These are phyloP conservation scores for Steinernema hermaphroditum DNA, from an alignment of 2,888 invertebrate species.

Conservation along the genomic window DNA sequence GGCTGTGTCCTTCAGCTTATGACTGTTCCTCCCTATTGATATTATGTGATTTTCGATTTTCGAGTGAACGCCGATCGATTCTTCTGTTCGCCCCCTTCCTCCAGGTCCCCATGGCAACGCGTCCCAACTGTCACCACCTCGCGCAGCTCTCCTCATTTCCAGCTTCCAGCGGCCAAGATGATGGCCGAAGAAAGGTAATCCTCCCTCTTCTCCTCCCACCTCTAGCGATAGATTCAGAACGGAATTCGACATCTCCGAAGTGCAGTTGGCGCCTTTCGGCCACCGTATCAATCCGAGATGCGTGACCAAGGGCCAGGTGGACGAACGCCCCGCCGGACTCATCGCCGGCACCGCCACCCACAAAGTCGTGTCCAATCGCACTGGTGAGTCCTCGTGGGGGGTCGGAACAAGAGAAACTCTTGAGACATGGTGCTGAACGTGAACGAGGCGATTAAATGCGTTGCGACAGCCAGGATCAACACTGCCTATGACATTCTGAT, in stretches of 20 bases:
- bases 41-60: too few species aligned
- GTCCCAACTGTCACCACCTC: neutral
- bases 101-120: constrained; percentile 5
- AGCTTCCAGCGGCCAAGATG: neutral
- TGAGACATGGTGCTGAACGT: constrained; percentile 48
- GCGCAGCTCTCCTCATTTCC: neutral
- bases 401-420: constrained; percentile 31
- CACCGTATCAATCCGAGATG: constrained; percentile 19
- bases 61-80: too few species aligned
- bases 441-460: constrained; percentile 41
- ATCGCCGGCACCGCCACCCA: constrained; percentile 54
- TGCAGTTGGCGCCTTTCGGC: neutral
- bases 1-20: too few species aligned
- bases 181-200: constrained; percentile 16
- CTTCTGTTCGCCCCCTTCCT: too few species aligned
- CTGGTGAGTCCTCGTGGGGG: constrained; percentile 36
- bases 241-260: constrained; percentile 1
- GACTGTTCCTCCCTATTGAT: too few species aligned
- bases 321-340: constrained; percentile 32
- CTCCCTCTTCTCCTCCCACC: neutral
- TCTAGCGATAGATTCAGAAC: neutral
- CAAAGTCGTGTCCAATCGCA: constrained; percentile 50
- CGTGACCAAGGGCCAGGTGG: constrained; percentile 19
- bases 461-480: constrained; percentile 35
- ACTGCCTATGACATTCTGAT: constrained; percentile 75